These are phyloP conservation scores for Calameuta pallipes DNA, from an alignment of 2,888 invertebrate genomes.

Conservation along the genomic window DNA sequence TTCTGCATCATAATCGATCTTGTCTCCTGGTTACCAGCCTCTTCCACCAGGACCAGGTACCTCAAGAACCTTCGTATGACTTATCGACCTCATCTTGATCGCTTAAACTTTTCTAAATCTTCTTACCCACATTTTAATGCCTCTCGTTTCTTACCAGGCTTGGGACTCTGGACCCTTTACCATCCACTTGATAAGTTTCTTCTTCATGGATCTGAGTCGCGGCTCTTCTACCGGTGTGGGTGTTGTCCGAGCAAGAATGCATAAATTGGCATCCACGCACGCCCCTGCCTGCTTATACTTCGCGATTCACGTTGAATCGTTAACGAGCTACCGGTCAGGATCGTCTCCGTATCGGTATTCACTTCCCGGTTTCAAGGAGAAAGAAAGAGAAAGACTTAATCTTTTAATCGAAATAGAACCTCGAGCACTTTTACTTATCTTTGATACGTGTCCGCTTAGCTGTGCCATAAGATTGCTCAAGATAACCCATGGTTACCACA, in stretches of 20 bases:
- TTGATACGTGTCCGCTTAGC: too few relatives aligned
- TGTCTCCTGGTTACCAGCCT: not conserved
- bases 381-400: not conserved
- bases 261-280: conserved; percentile 49
- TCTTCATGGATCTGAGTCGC: not conserved
- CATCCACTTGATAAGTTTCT: not conserved
- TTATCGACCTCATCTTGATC: conserved; percentile 10
- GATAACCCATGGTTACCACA: too few relatives aligned
- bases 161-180: not conserved
- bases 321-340: conserved; percentile 33
- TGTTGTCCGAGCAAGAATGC: conserved; percentile 46
- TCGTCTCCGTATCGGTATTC: not conserved
- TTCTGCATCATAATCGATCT: not conserved
- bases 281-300: conserved; percentile 35
- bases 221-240: conserved; percentile 31
- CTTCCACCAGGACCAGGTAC: not conserved
- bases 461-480: too few relatives aligned
- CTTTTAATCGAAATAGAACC: not conserved
- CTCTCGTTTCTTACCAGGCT: not conserved
- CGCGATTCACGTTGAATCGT: conserved; percentile 41
- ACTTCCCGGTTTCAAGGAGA: not conserved
- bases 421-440: not conserved
- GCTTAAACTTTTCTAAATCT: not conserved
- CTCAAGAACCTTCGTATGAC: conserved; percentile 10
- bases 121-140: not conserved